These are phyloP conservation scores for Drosophila formosana DNA, from an alignment of 2,888 invertebrate genomes.

Conservation along the genomic window DNA sequence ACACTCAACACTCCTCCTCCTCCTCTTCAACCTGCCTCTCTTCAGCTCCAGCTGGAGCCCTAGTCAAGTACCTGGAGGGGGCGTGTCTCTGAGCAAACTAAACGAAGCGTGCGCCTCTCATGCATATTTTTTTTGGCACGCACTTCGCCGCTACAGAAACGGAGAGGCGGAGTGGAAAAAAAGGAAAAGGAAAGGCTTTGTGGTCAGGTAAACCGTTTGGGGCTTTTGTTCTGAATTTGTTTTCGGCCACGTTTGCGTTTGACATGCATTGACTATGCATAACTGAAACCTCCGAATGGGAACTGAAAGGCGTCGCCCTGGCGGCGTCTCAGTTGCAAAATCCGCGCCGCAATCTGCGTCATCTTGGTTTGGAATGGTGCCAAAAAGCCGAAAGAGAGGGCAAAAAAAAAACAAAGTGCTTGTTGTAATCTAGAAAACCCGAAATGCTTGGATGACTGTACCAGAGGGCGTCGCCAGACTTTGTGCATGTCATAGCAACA, in stretches of 20 bases:
- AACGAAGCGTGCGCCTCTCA: conserved; percentile 53
- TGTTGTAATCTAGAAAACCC: conserved; percentile 43
- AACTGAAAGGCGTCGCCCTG: conserved; percentile 42
- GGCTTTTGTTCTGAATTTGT: conserved; percentile 59
- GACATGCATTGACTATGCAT: conserved; percentile 78
- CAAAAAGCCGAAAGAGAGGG: conserved; percentile 24
- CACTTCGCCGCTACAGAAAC: conserved; percentile 44
- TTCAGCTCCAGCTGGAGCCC: conserved; percentile 6
- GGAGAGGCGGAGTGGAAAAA: background rate
- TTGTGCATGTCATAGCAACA: conserved; percentile 65
- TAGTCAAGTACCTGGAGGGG: conserved; percentile 34
- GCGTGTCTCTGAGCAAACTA: conserved; percentile 52
- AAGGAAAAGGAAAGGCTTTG: conserved; percentile 52
- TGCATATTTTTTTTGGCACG: conserved; percentile 61
- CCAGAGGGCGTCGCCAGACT: conserved; percentile 48
- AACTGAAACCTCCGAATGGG: conserved; percentile 17
- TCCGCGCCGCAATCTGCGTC: conserved; percentile 62
- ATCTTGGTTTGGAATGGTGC: conserved; percentile 67
- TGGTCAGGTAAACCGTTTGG: conserved; percentile 70
- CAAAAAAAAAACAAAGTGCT: conserved; percentile 31
- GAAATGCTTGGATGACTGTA: conserved; percentile 27
- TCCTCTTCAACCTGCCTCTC: conserved; percentile 3
- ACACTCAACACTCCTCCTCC: background rate
- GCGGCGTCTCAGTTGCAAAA: conserved; percentile 64
- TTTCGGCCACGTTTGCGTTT: conserved; percentile 64